Percentiles rank a stretch among this genome's conserved stretches.
These are phyloP conservation scores for Callimorpha dominula DNA, from an alignment of 2,888 invertebrate genomes.

Conservation along the genomic window DNA sequence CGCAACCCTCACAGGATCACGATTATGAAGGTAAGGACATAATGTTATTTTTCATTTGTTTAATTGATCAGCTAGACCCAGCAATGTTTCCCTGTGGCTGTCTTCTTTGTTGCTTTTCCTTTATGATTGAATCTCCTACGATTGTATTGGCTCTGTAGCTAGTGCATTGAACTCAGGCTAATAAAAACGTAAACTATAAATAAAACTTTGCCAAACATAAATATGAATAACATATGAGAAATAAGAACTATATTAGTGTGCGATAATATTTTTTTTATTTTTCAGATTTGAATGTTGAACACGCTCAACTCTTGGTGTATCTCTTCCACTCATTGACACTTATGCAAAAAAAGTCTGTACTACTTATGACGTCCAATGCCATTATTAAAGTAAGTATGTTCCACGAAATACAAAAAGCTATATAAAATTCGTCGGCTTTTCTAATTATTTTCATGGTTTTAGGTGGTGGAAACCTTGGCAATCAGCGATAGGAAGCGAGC, in stretches of 20 bases:
- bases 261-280: constrained; percentile 13
- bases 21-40: constrained; percentile 89
- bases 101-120: no score
- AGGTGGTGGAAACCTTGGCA: constrained; percentile 81
- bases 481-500: constrained; percentile 78
- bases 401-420: background rate
- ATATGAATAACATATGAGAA: background rate
- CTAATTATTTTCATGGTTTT: constrained; percentile 19
- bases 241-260: background rate
- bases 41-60: background rate
- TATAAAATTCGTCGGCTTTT: background rate
- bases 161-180: no score
- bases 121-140: no score
- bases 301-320: constrained; percentile 96
- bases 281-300: constrained; percentile 97
- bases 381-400: constrained; percentile 77
- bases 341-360: constrained; percentile 98
- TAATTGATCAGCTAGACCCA: background rate
- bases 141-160: background rate
- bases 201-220: no score
- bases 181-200: no score
- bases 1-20: constrained; percentile 88
- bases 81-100: no score
- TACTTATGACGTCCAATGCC: constrained; percentile 93
- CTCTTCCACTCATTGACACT: constrained; percentile 97